Conservation (phyloP, 2,797 vertebrate species). For the Cephalopachus bancanus region DNA sequence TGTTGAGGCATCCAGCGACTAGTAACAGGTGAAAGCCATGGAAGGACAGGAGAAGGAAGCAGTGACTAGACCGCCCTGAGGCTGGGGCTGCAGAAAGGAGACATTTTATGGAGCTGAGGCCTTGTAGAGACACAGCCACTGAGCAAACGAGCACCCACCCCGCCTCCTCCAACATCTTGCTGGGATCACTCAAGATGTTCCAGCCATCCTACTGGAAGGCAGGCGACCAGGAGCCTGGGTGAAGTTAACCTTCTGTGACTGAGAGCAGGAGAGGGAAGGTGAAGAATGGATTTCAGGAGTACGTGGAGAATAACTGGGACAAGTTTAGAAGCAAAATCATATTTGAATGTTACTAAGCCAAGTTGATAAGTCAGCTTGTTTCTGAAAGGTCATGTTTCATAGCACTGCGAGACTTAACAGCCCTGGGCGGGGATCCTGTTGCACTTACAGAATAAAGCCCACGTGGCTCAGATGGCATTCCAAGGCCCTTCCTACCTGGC, state of each 20-base stretch:
- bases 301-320: not conserved
- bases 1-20: not conserved
- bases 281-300: not conserved
- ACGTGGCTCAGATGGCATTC: not conserved
- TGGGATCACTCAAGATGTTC: not conserved
- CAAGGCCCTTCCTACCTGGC: not conserved
- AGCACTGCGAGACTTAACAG: not conserved
- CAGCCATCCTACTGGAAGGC: not conserved
- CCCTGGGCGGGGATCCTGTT: not conserved
- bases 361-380: not conserved
- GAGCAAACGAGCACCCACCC: not conserved
- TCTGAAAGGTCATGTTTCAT: not conserved
- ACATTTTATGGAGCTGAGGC: not conserved
- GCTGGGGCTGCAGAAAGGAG: not conserved
- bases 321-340: not conserved
- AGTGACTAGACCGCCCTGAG: not conserved
- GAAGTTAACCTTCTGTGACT: not conserved
- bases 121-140: not conserved
- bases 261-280: not conserved
- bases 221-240: not conserved
- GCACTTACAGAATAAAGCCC: constrained; percentile 7
- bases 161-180: not conserved
- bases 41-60: not conserved
- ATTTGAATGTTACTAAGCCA: not conserved
- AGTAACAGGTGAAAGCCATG: not conserved